Conservation (phyloP, 53 echinoderm and acorn worm species). For the Crossaster papposus region DNA sequence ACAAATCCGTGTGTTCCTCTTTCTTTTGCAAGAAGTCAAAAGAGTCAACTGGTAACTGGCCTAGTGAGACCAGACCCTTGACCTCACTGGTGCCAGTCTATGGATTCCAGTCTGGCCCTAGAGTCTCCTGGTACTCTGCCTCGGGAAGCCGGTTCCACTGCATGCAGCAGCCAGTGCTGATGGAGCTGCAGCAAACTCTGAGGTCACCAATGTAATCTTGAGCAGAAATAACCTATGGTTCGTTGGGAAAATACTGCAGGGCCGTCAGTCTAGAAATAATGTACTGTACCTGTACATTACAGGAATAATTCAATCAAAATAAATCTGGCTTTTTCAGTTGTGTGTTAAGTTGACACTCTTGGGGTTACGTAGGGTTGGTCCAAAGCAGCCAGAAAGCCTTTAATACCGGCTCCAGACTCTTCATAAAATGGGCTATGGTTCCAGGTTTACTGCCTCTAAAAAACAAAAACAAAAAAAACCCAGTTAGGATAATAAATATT, state of each 20-base stretch:
- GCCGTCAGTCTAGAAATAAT: conserved; percentile 18
- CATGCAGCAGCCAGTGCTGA: neutral
- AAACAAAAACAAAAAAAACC: conserved; percentile 25
- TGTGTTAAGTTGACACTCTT: neutral
- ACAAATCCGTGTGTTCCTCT: neutral
- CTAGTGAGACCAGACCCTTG: conserved; percentile 48
- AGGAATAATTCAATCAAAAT: conserved; percentile 54
- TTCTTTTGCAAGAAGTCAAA: conserved; percentile 23
- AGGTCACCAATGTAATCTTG: conserved; percentile 39
- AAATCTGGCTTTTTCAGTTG: conserved; percentile 13
- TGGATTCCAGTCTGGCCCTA: conserved; percentile 55
- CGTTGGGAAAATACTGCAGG: conserved; percentile 37
- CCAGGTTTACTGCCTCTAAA: neutral
- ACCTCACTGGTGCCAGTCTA: conserved; percentile 61
- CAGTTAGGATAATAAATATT: conserved; percentile 3
- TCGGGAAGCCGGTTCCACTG: neutral
- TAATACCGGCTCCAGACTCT: neutral
- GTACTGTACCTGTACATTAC: neutral
- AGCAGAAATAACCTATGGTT: conserved; percentile 15
- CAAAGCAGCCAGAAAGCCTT: neutral
- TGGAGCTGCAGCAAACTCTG: neutral
- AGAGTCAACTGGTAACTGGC: conserved; percentile 50
- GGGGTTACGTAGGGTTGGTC: conserved; percentile 5
- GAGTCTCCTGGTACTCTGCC: conserved; percentile 23
- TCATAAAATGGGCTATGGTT: conserved; percentile 20